Base-by-base conservation (phyloP, 2,888 invertebrate species). In the Erannis defoliaria region DNA sequence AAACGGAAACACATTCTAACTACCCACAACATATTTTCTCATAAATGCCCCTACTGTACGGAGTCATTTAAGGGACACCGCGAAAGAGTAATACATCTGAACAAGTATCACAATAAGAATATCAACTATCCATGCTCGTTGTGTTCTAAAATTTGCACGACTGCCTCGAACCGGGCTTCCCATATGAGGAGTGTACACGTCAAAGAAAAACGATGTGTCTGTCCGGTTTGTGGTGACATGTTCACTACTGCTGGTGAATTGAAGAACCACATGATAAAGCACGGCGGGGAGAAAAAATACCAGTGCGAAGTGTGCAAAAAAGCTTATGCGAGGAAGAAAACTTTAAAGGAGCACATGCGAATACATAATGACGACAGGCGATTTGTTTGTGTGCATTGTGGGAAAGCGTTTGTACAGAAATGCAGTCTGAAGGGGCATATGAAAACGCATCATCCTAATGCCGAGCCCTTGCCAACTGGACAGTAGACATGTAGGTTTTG, bases 111-210 rank as follows among this genome's bases (percentile, higher is more conserved):
- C 50, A 80, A 77, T 23, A 82, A 78, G 45, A 86, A 82, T 42
- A 74, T 89, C 0, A 86, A 89, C 26, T 92, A 87, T 50, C 82
- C 85, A 0, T 93, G 92, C 57, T 82, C 77, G 21, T 71, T 88
- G 18, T 93, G 92, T 53, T 43, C 85, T 0, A 78, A 88, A 0
- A 84, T 90, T 8, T 93, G 91, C 55, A 73, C 80, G 0, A 79
- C 87, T 76, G 55, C 73, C 74, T 0, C 83, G 80, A 29, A 77
- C 86, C 58, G 74, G 74, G 0, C 89, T 0, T 87, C 84, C 33
- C 92, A 92, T 54, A 83, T 40, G 46, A 14, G 29, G 31, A 16
- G n/a, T 23, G 21, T 31, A 6, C 60, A 60, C 29, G 42, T 29
- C 0, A 48, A 21, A 12, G 54, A 60, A 1, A 60, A 60, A 37